A percentile compares a stretch with the other conserved stretches of the same genome.
These are phyloP conservation scores for Timandra comae DNA, from an alignment of 2,888 invertebrate species.

Conservation along the genomic window DNA sequence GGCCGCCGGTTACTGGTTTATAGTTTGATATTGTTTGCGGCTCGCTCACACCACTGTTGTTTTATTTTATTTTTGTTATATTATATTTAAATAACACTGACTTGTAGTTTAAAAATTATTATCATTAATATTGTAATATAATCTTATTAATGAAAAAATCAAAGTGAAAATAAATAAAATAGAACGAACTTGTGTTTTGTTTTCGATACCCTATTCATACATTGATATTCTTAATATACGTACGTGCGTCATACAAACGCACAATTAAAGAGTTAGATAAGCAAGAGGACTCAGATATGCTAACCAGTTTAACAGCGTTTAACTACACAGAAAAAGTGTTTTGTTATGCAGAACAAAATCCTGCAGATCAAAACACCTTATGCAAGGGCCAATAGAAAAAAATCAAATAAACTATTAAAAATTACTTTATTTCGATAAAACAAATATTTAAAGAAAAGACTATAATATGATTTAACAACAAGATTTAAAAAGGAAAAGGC, in stretches of 20 bases:
- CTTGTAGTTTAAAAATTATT: conserved; percentile 76
- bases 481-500: conserved; percentile 15
- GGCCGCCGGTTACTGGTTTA: conserved; percentile 35
- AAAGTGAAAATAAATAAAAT: conserved; percentile 74
- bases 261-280: no score
- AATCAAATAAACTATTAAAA: conserved; percentile 30
- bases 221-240: not conserved
- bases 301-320: no score
- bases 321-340: no score
- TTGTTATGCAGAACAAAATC: no score
- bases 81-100: conserved; percentile 74
- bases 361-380: no score
- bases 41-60: conserved; percentile 58
- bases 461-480: conserved; percentile 30
- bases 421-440: conserved; percentile 35
- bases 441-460: conserved; percentile 32
- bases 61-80: conserved; percentile 73
- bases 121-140: conserved; percentile 77
- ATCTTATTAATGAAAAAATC: conserved; percentile 77
- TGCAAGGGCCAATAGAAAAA: conserved; percentile 27
- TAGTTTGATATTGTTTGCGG: conserved; percentile 46
- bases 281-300: no score
- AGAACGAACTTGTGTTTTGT: conserved; percentile 54
- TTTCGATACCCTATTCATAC: conserved; percentile 8
- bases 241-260: no score